Evolutionary conservation across 1,140 invertebrate genomes (phyloP), one percentile per base, ranked within the genome.

Genomic region (Zaprionus ornatus): DNA sequence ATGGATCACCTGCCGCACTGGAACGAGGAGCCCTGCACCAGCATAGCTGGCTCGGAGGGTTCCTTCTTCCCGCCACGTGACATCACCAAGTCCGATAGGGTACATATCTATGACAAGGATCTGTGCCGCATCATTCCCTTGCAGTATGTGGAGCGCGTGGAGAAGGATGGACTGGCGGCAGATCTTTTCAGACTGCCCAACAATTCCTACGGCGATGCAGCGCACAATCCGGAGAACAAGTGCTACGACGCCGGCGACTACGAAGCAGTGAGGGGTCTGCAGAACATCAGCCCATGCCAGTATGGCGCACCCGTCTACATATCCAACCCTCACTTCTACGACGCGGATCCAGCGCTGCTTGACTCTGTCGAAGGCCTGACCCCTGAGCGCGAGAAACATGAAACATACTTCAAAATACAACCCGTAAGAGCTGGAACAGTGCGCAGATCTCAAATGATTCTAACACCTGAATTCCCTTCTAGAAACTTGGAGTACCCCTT

Each of bases 321-420:
- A 6, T 98, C 97, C 0, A 97, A 96, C 92, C 97, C 97, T 5
- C 97, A 98, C 92, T 98, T 98, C 93, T 96, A 96, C 73, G 95
- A 97, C 79, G 96, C 96, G 0, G 96, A 98, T 93, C 95, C 95
- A 0, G 93, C 93, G 42, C 94, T 98, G 1, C 86, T 96, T 2
- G 93, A 96, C 9, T 93, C 94, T 0, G 95, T 98, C 4, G 95
- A 95, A 70, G 97, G 97, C 9, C 92, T 98, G 1, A 94, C 94
- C 4, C 97, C 97, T 0, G 92, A 95, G 13, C 93, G 94, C 67
- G 94, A 96, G 71, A 93, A 95, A 72, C 97, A 98, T 83, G 94
- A 95, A 91, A 96, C 96, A 1, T 97, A 96, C 90, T 96, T 98
- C 80, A 96, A 97, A 94, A 96, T 98, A 85, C 97, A 98, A 93